Conservation (phyloP, 1,140 invertebrate genomes). For the Chironomus striatipennis region DNA sequence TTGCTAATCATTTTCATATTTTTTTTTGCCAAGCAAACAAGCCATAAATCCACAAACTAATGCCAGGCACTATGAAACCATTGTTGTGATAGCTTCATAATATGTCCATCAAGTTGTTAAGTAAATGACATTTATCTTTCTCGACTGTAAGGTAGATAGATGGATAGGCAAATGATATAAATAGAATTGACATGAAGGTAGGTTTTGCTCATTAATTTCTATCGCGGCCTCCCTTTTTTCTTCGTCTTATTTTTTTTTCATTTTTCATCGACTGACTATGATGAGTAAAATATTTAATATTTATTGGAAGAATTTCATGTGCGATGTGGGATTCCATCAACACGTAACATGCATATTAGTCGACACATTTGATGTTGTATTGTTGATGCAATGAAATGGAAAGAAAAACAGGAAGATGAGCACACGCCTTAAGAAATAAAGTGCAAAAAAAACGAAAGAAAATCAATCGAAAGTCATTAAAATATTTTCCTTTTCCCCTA, state of each 20-base stretch:
- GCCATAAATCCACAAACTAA: not conserved
- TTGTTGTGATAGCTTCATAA: slow-evolving; percentile 12
- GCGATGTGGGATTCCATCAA: too few relatives aligned
- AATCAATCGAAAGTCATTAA: slow-evolving; percentile 9
- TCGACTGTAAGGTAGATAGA: not conserved
- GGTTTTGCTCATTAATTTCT: slow-evolving; percentile 3
- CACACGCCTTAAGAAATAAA: not conserved
- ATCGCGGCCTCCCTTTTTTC: not conserved
- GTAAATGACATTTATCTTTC: not conserved
- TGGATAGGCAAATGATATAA: not conserved
- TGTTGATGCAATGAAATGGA: not conserved
- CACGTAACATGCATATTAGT: not conserved
- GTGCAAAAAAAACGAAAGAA: not conserved
- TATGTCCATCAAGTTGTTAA: not conserved
- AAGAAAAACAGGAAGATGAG: not conserved
- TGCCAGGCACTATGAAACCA: not conserved
- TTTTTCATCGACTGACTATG: too few relatives aligned
- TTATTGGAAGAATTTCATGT: not conserved
- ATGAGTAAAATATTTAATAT: not conserved
- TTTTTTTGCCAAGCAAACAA: too few relatives aligned
- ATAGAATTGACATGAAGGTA: slow-evolving; percentile 13
- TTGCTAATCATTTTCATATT: too few relatives aligned
- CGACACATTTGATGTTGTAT: too few relatives aligned
- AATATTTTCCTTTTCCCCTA: not conserved
- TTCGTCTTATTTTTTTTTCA: too few relatives aligned